Percentiles rank a stretch among this genome's conserved stretches.
Evolutionary conservation across 1,140 invertebrate species (phyloP).

Genomic region (Nephila pilipes): DNA sequence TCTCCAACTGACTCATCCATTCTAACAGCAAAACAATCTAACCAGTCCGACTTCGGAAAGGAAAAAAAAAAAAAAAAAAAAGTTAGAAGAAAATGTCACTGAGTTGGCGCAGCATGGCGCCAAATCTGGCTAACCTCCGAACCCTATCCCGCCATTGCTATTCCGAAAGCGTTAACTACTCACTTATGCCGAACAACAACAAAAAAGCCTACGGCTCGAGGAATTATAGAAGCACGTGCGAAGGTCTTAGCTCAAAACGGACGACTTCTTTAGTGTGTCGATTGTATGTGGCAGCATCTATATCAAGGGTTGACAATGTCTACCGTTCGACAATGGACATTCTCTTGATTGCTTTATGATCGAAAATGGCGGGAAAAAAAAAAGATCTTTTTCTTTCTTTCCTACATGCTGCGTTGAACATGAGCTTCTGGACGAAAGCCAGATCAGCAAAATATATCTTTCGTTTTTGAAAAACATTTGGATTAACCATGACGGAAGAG

Average conservation of each 20-base stretch:
- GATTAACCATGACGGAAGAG: no score
- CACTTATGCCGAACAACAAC: background rate
- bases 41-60: background rate
- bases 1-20: conserved; percentile 21
- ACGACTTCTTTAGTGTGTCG: background rate
- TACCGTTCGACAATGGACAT: conserved; percentile 14
- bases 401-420: conserved; percentile 2
- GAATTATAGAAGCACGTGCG: conserved; percentile 16
- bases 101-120: conserved; percentile 10
- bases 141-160: background rate
- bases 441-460: background rate
- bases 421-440: background rate
- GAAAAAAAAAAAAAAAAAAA: background rate
- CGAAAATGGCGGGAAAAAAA: background rate
- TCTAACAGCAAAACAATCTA: background rate
- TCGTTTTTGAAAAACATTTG: no score
- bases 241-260: conserved; percentile 9
- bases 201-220: background rate
- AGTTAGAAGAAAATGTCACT: background rate
- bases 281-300: conserved; percentile 24
- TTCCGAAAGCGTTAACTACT: conserved; percentile 24
- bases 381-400: background rate
- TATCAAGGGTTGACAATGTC: conserved; percentile 23
- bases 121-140: conserved; percentile 33
- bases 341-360: conserved; percentile 15